Conservation (phyloP, 2,113 vertebrate genomes). For the Mus pahari region DNA sequence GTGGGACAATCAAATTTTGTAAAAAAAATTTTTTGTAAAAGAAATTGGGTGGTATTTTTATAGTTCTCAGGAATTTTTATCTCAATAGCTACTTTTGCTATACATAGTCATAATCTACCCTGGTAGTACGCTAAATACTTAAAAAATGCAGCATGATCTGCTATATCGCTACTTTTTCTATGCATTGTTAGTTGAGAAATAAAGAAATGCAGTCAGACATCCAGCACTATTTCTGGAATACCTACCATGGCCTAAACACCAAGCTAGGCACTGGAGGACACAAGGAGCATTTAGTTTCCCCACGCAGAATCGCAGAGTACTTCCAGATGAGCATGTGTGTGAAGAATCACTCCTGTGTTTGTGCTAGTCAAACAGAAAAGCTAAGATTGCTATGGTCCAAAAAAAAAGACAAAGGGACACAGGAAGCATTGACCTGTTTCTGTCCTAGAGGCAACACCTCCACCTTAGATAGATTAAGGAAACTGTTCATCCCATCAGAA, state of each 20-base stretch:
- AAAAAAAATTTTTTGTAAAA: constrained; percentile 72
- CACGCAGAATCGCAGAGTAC: not conserved
- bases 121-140: constrained; percentile 67
- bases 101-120: constrained; percentile 73
- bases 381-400: not conserved
- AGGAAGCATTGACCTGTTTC: not conserved
- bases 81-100: constrained; percentile 65
- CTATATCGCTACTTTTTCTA: constrained; percentile 35
- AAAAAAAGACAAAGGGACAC: not conserved
- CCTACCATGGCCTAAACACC: not conserved
- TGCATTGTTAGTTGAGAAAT: constrained; percentile 43
- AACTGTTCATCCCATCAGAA: not conserved
- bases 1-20: constrained; percentile 58
- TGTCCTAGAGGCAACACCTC: not conserved
- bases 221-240: not conserved
- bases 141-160: constrained; percentile 38
- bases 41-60: constrained; percentile 75
- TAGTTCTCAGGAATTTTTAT: constrained; percentile 74
- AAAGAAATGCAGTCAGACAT: constrained; percentile 30
- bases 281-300: not conserved
- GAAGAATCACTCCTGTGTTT: not conserved
- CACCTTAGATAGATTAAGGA: not conserved
- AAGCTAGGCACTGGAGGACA: not conserved
- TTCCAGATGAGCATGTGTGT: not conserved
- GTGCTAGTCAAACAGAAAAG: not conserved